Evolutionary conservation across 1,140 invertebrate genomes (phyloP).

Genomic region (Trachymyrmex septentrionalis): DNA sequence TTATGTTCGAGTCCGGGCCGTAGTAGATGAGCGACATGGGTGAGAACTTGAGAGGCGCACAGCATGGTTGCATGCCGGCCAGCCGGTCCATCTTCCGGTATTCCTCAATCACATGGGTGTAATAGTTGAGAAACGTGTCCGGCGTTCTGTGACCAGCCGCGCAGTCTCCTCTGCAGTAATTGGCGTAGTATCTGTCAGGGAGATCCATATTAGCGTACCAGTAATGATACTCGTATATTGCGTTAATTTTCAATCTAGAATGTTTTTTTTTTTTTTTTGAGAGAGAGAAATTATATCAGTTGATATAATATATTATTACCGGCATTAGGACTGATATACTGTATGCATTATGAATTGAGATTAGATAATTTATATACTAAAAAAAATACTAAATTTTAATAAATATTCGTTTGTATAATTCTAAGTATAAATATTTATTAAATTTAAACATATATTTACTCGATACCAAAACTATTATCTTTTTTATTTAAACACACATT

Average conservation of each 20-base stretch:
- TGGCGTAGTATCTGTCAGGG: slow-evolving; percentile 93
- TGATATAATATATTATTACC: neutral
- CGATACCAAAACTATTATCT: too few relatives aligned
- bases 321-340: neutral
- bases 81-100: slow-evolving; percentile 92
- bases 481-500: too few relatives aligned
- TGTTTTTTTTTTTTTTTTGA: neutral
- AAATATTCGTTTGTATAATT: too few relatives aligned
- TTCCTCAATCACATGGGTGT: slow-evolving; percentile 96
- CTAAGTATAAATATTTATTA: too few relatives aligned
- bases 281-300: neutral
- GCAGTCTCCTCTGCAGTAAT: slow-evolving; percentile 97
- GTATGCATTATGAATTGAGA: neutral
- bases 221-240: neutral
- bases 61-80: slow-evolving; percentile 94
- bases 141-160: slow-evolving; percentile 91
- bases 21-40: slow-evolving; percentile 98
- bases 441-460: too few relatives aligned
- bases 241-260: neutral
- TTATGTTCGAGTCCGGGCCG: slow-evolving; percentile 95
- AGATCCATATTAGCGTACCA: neutral
- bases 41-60: slow-evolving; percentile 97
- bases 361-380: too few relatives aligned
- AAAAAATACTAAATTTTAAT: too few relatives aligned
- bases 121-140: slow-evolving; percentile 94